Base-by-base conservation (phyloP, 2,113 vertebrate species). In the Bufo gargarizans region DNA sequence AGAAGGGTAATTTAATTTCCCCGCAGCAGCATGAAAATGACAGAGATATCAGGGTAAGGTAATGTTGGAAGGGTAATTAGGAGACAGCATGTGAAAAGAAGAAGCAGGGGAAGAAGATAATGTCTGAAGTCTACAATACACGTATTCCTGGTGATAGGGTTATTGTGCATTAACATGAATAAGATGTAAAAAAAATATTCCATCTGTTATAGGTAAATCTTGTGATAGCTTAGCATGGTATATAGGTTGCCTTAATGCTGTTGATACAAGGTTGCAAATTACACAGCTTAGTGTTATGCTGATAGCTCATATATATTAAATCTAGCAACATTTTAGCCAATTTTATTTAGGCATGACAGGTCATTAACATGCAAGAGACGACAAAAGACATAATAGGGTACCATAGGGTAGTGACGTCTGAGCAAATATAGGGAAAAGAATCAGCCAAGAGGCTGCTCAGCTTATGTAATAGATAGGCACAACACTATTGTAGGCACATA, bases 1-100 rank as follows among this genome's bases (percentile, higher is more conserved):
- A 88, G 86, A 83, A 88, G 80, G 86, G 69, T 88, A 83, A 83
- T 88, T 88, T 88, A 72, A 88, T 88, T 88, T 81, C 86, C 86
- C 86, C 56, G 65, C 71, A 83, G 80, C 71, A 83, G 85, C 71
- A 83, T 63, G 86, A 82, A 88, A 88, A 74, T 88, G 79, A 88
- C 86, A 88, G 82, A 88, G 86, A 49, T 88, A 83, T 72, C 71
- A 77, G 80, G 71, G 86, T 88, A 83, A 88, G 80, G 86, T n/a
- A 88, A 83, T 19, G 69, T 55, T 82, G 80, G 80, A 88, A 83
- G 79, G 86, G 86, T 88, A 88, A 88, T 88, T 88, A 88, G 86
- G 69, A 83, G 56, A 56, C 71, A 82, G 56, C 69, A 47, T 83
- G 79, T 63, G 86, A 88, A 83, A 82, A 47, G 67, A 3, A 83